These are phyloP conservation scores for Arrhamphus sclerolepis DNA, from an alignment of 2,797 vertebrate species.

Conservation along the genomic window DNA sequence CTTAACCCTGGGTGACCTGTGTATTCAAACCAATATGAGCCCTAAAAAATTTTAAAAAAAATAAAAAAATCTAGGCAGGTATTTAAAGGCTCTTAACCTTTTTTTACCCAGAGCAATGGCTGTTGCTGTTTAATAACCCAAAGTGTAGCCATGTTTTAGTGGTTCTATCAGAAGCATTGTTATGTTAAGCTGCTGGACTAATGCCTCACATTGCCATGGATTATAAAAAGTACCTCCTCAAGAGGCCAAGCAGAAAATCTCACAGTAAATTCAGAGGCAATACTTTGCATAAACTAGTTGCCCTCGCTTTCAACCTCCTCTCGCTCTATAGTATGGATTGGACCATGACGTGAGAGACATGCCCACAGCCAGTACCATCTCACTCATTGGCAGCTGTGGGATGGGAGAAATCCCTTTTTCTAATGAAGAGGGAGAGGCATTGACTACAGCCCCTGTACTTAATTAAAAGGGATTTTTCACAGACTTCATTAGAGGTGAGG, in stretches of 20 bases:
- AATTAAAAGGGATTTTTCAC: slow-evolving; percentile 85
- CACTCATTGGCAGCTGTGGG: slow-evolving; percentile 70
- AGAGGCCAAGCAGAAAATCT: slow-evolving; percentile 63
- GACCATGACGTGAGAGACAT: slow-evolving; percentile 59
- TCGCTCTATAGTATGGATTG: slow-evolving; percentile 54
- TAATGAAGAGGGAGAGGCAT: slow-evolving; percentile 80
- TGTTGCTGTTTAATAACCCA: slow-evolving; percentile 37
- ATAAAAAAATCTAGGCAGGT: slow-evolving; percentile 23
- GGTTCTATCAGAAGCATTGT: slow-evolving; percentile 49
- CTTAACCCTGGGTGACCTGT: slow-evolving; percentile 10
- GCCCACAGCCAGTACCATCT: slow-evolving; percentile 57
- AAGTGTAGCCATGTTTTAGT: slow-evolving; percentile 38
- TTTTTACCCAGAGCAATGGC: slow-evolving; percentile 28
- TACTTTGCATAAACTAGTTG: slow-evolving; percentile 56
- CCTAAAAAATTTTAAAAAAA: slow-evolving; percentile 28
- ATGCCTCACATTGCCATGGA: slow-evolving; percentile 67
- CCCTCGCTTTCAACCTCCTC: slow-evolving; percentile 47
- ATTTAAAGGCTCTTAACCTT: slow-evolving; percentile 46
- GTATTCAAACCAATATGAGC: slow-evolving; percentile 25
- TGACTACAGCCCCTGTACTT: slow-evolving; percentile 75
- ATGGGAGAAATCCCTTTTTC: slow-evolving; percentile 70
- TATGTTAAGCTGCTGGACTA: slow-evolving; percentile 60
- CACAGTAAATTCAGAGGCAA: slow-evolving; percentile 47
- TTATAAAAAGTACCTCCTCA: slow-evolving; percentile 66
- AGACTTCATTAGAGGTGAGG: slow-evolving; percentile 82